Percentiles rank a stretch among this genome's conserved stretches.
phyloP scores from a whole-genome alignment of 1,140 invertebrate genomes.

The Papilio aristodemus region DNA sequence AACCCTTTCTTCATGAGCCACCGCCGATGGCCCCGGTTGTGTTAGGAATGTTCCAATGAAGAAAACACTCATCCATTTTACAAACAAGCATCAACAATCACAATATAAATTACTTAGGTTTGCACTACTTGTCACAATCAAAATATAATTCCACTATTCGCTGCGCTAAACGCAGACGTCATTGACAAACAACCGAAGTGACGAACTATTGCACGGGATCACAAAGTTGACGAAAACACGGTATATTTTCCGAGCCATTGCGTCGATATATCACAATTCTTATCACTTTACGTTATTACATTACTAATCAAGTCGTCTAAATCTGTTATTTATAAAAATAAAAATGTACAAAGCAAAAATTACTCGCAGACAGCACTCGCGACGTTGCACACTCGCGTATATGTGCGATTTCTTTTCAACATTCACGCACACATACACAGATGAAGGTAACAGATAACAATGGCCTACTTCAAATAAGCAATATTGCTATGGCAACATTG shows the following conservation, averaged over 20 bases:
- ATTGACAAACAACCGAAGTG: slow-evolving; percentile 79
- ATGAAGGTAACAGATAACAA: slow-evolving; percentile 64
- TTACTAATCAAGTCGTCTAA: slow-evolving; percentile 69
- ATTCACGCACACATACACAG: slow-evolving; percentile 58
- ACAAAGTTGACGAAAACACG: slow-evolving; percentile 74
- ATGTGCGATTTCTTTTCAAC: slow-evolving; percentile 71
- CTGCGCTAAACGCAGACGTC: slow-evolving; percentile 79
- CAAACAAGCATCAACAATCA: slow-evolving; percentile 69
- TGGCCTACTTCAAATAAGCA: slow-evolving; percentile 46
- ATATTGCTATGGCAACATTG: slow-evolving; percentile 54
- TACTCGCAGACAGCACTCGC: slow-evolving; percentile 73
- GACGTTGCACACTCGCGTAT: slow-evolving; percentile 76
- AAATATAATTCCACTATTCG: slow-evolving; percentile 79
- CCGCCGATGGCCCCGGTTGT: slow-evolving; percentile 70
- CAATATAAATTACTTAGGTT: slow-evolving; percentile 71
- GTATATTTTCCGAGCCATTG: slow-evolving; percentile 68
- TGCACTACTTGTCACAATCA: slow-evolving; percentile 77
- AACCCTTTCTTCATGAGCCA: slow-evolving; percentile 80
- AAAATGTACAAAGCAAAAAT: slow-evolving; percentile 78
- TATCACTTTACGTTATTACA: slow-evolving; percentile 73
- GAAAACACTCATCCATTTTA: slow-evolving; percentile 78
- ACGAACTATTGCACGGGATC: slow-evolving; percentile 75
- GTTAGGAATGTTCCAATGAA: slow-evolving; percentile 67
- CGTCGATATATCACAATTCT: slow-evolving; percentile 72
- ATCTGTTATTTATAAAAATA: slow-evolving; percentile 77